These are phyloP conservation scores for Calliopum simillimum DNA, from an alignment of 2,888 invertebrate species.

Conservation along the genomic window DNA sequence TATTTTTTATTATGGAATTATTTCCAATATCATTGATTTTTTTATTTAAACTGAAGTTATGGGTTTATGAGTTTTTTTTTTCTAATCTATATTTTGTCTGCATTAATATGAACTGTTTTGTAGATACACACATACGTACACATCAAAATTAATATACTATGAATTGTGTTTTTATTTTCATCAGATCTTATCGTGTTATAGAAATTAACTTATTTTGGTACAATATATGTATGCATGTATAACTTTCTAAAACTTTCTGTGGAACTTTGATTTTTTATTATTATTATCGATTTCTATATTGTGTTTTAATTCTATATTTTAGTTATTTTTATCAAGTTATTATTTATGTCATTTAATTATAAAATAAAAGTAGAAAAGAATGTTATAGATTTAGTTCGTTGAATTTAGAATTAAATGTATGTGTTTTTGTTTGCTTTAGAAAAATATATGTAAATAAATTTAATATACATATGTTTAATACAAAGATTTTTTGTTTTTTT, in stretches of 20 bases:
- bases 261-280: slow-evolving; percentile 40
- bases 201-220: slow-evolving; percentile 42
- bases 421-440: slow-evolving; percentile 17
- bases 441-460: slow-evolving; percentile 28
- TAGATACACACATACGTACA: slow-evolving; percentile 5
- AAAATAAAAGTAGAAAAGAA: neutral
- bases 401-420: slow-evolving; percentile 14
- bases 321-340: slow-evolving; percentile 20
- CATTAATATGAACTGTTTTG: slow-evolving; percentile 4
- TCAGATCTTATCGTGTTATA: slow-evolving; percentile 44
- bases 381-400: slow-evolving; percentile 23
- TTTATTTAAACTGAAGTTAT: neutral
- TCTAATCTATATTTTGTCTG: slow-evolving; percentile 10
- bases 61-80: slow-evolving; percentile 13
- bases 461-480: slow-evolving; percentile 41
- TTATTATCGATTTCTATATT: neutral
- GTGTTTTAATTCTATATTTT: slow-evolving; percentile 38
- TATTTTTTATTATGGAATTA: no score
- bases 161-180: neutral
- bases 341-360: slow-evolving; percentile 5
- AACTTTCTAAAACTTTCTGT: slow-evolving; percentile 43
- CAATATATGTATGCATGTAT: slow-evolving; percentile 49
- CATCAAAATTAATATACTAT: slow-evolving; percentile 6
- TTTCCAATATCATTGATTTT: neutral
- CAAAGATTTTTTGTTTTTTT: slow-evolving; percentile 47